These are phyloP conservation scores for Gallinago solitaria DNA, from an alignment of 2,797 vertebrate species.

Conservation along the genomic window DNA sequence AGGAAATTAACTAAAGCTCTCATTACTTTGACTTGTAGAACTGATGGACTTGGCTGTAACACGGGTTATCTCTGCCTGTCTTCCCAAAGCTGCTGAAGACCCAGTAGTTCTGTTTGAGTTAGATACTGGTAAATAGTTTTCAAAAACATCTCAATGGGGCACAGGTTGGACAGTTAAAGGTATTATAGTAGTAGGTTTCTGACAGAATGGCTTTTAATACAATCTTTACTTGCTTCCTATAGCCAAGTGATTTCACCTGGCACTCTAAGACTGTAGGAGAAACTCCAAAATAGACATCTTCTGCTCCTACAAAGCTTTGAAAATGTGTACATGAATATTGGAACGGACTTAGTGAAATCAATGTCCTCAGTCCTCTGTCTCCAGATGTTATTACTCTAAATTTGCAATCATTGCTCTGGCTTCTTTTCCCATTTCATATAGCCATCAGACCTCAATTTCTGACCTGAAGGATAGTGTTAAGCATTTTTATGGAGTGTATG, in stretches of 20 bases:
- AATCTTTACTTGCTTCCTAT: neutral
- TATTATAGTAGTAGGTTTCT: neutral
- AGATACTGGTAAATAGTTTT: neutral
- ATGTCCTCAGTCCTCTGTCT: neutral
- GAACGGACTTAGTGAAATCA: neutral
- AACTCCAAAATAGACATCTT: neutral
- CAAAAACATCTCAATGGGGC: neutral
- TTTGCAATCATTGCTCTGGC: neutral
- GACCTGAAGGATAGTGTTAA: neutral
- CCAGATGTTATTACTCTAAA: neutral
- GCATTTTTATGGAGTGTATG: neutral
- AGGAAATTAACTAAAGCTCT: conserved; percentile 7
- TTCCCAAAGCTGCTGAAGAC: neutral
- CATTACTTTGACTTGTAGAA: neutral
- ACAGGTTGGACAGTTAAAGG: neutral
- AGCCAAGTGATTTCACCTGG: neutral
- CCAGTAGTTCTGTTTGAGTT: neutral
- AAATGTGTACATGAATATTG: neutral
- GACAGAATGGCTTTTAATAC: neutral
- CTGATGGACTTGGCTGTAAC: neutral
- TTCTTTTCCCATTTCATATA: neutral
- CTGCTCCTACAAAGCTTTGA: neutral
- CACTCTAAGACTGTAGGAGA: neutral
- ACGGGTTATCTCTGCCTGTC: neutral
- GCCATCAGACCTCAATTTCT: neutral